Base-by-base conservation (phyloP, 2,888 invertebrate species). In the Ypsolopha scabrella region DNA sequence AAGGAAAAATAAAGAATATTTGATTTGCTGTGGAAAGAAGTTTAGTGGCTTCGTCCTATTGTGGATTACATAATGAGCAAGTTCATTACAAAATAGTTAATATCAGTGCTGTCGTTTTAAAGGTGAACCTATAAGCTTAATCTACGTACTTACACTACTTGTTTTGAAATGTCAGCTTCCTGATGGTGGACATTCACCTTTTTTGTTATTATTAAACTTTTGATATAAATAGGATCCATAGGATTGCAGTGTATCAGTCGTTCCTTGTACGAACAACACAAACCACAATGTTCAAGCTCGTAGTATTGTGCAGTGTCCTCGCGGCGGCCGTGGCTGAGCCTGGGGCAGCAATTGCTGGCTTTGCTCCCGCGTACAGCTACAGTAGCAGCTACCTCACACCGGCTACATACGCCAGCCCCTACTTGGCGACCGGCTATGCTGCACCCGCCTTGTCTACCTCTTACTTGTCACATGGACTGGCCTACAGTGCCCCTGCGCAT, bases 261-360 rank as follows among this genome's bases (percentile, higher is more conserved):
- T n/a, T 34, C 45, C 45, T 35, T 6, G 7, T 8, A 33, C 7
- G 11, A 45, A 33, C 45, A 8, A 45, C 14, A 14, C 33, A 14
- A 13, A 41, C 24, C 57, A 64, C 57, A 51, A 70, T 70, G 70
- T 68, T 65, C 65, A 68, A 67, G 62, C 57, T 67, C 72, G 72
- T 76, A 69, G 77, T 76, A 59, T 74, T 87, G 75, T 80, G 74
- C 65, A 80, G 79, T 68, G 70, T 87, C 55, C 63, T 85, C 57
- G 77, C 82, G 63, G 61, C 87, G 56, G 81, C 71, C 56, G 71
- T 69, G 54, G 85, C 87, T 59, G 63, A 63, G 48, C 67, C 66
- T 3, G 14, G 43, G 9, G 43, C 6, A 9, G 39, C 8, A 2
- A 2, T 3, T 13, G 14, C 11, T 8, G 11, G n/a, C n/a, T 43